Evolutionary conservation across 2,113 vertebrate species (phyloP).

Genomic region (Porphyrio hochstetteri): DNA sequence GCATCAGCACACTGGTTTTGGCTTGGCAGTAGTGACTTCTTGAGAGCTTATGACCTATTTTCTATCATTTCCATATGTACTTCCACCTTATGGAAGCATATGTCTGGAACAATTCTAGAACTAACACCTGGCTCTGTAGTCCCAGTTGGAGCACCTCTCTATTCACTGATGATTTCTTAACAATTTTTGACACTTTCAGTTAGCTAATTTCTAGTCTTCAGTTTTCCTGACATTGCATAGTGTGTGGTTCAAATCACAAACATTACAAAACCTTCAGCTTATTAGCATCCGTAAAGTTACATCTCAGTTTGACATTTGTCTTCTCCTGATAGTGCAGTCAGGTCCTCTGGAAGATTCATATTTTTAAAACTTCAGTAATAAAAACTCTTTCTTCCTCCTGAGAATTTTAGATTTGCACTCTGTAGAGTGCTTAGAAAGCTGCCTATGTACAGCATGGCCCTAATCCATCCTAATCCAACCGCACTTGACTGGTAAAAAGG

Average conservation of each 20-base stretch:
- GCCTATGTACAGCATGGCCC: not conserved
- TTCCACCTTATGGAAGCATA: accelerated
- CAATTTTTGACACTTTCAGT: not conserved
- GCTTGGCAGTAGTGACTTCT: not conserved
- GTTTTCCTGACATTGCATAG: not conserved
- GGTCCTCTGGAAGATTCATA: not conserved
- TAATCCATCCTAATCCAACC: not conserved
- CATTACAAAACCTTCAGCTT: not conserved
- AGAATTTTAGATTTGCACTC: not conserved
- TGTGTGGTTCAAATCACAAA: accelerated
- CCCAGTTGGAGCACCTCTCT: not conserved
- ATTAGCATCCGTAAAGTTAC: not conserved
- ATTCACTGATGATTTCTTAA: not conserved
- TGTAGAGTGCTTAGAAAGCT: not conserved
- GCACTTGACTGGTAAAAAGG: not conserved
- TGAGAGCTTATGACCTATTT: not conserved
- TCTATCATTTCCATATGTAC: not conserved
- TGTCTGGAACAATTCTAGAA: not conserved
- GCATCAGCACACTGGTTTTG: not conserved
- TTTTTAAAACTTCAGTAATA: not conserved
- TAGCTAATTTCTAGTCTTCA: not conserved
- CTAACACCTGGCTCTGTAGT: not conserved
- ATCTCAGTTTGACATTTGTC: not conserved
- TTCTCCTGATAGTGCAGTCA: not conserved
- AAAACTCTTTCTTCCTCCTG: not conserved